These are phyloP conservation scores for Lophius piscatorius DNA, from an alignment of 2,113 vertebrate genomes.

Conservation along the genomic window DNA sequence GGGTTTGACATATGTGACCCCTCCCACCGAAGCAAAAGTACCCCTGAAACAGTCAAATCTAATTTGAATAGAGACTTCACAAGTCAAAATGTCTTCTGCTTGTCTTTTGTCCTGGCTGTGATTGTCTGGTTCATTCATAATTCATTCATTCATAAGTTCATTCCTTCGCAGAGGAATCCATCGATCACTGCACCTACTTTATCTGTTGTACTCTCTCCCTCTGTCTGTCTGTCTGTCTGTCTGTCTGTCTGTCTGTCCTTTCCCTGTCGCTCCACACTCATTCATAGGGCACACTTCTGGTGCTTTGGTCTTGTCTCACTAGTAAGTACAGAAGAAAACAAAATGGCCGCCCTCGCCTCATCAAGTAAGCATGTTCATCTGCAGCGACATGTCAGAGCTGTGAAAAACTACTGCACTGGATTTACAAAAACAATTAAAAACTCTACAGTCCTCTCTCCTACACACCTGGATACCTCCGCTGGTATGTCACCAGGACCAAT, in stretches of 20 bases:
- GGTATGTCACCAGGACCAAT: no score
- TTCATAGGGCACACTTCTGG: slow-evolving; percentile 84
- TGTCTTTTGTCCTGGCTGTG: neutral
- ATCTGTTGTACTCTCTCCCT: slow-evolving; percentile 70
- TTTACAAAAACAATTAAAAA: no score
- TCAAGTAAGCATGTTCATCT: slow-evolving; percentile 65
- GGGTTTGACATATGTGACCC: neutral
- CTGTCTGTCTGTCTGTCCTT: slow-evolving; percentile 76
- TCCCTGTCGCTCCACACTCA: slow-evolving; percentile 76
- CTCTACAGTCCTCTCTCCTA: no score
- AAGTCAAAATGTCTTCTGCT: slow-evolving; percentile 26
- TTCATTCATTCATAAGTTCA: no score
- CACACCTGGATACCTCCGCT: no score
- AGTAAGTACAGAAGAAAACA: slow-evolving; percentile 88
- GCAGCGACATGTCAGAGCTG: slow-evolving; percentile 19
- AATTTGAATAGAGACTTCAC: neutral
- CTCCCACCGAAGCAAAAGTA: neutral
- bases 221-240: slow-evolving; percentile 67
- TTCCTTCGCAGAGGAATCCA: no score
- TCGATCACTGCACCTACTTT: slow-evolving; percentile 57
- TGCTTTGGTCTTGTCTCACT: slow-evolving; percentile 87
- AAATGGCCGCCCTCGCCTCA: slow-evolving; percentile 37
- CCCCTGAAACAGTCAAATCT: no score
- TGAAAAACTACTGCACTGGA: no score
- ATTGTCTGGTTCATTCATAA: no score